A percentile compares a stretch with the other conserved stretches of the same genome.
Conservation (phyloP, 2,113 vertebrate genomes). For the Macaca nemestrina region DNA sequence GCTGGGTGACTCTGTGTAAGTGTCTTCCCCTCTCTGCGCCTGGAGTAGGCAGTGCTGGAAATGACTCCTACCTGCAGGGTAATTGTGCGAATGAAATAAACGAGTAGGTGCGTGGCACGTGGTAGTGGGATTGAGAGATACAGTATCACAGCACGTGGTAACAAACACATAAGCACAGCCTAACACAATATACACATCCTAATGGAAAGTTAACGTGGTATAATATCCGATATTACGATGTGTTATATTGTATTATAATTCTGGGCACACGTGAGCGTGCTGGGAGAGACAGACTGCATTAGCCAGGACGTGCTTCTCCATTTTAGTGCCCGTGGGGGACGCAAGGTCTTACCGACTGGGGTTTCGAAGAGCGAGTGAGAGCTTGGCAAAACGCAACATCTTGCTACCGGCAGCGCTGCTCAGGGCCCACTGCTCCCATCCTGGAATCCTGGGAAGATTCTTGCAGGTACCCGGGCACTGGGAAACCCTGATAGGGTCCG, state of each 20-base stretch:
- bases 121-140: conserved; percentile 15
- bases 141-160: conserved; percentile 53
- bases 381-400: background rate
- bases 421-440: background rate
- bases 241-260: conserved; percentile 82
- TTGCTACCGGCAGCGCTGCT: background rate
- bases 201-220: conserved; percentile 60
- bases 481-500: background rate
- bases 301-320: background rate
- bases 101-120: background rate
- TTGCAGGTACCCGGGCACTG: background rate
- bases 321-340: conserved; percentile 18
- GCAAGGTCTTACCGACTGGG: background rate
- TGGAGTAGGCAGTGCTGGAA: rapidly evolving
- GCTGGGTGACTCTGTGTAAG: background rate
- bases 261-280: conserved; percentile 70
- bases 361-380: background rate
- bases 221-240: conserved; percentile 74
- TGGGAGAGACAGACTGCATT: conserved; percentile 41
- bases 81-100: background rate
- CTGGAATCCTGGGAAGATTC: background rate
- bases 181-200: conserved; percentile 52
- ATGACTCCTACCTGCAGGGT: background rate
- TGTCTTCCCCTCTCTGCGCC: background rate
- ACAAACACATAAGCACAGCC: conserved; percentile 66